Evolutionary conservation across 1,140 invertebrate species (phyloP), one percentile per base, ranked within the genome.

Genomic region (Bombyx mandarina): DNA sequence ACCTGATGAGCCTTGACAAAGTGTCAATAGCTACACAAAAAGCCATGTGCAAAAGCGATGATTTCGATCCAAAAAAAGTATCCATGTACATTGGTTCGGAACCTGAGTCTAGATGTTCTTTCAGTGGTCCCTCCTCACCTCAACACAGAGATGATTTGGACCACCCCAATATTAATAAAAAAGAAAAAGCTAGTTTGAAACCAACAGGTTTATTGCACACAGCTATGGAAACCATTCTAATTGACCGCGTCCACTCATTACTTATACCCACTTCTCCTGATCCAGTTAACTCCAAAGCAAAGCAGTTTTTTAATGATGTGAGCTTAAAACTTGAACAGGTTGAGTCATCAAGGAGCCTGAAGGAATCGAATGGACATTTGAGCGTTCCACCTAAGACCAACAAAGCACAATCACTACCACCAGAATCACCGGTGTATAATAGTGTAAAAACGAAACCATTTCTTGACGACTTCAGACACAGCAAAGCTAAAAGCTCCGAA

Each of bases 141-240:
- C 63, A 68, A 42, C 48, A 67, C 42, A 72, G 64, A 59, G 75
- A 82, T 46, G 77, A 86, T 43, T 64, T 71, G 54, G 64, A 77
- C 54, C 71, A 73, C 56, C 61, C 62, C n/a, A 35, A 5, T 35
- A 68, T 22, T 22, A 8, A 42, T 56, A 56, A 75, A 48, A 71
- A 49, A 69, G 68, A 83, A 18, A 79, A 74, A 61, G 52, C 67
- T 50, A 54, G 58, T 22, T 35, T 53, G 35, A 82, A 82, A 51
- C 71, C 80, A 6, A 63, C 77, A 7, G 79, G 82, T 8, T 64
- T 89, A 49, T 62, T 89, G 45, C 80, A 82, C 18, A 89, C 86
- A 42, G 88, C 89, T 18, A 88, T 89, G 75, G 82, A 89, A 65
- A 89, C 88, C 44, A 89, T 89, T 46, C 68, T 89, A 10, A 78